Percentiles rank a stretch among this genome's conserved stretches.
Evolutionary conservation across 2,888 invertebrate genomes (phyloP).

Genomic region (Drosophila cracens): DNA sequence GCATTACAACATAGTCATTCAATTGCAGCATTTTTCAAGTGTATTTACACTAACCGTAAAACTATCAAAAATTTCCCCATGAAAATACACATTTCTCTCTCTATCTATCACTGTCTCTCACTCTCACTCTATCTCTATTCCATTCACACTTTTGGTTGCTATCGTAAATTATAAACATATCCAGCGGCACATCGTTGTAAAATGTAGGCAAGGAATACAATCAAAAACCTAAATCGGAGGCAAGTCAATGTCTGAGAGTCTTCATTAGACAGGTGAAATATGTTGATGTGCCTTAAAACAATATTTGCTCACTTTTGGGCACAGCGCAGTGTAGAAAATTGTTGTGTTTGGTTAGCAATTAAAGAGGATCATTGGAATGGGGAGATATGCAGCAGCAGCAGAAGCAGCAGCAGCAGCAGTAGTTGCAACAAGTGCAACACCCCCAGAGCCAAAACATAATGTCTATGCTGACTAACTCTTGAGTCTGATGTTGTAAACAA

Average conservation of each 20-base stretch:
- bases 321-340: constrained; percentile 38
- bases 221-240: constrained; percentile 19
- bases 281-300: constrained; percentile 76
- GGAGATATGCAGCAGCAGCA: background rate
- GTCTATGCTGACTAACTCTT: constrained; percentile 40
- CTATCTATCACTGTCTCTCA: constrained; percentile 18
- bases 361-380: constrained; percentile 31
- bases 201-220: constrained; percentile 50
- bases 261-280: constrained; percentile 69
- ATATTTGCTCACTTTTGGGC: constrained; percentile 65
- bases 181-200: constrained; percentile 69
- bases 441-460: constrained; percentile 33
- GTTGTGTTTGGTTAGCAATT: constrained; percentile 75
- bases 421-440: constrained; percentile 35
- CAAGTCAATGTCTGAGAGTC: constrained; percentile 32
- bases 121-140: background rate
- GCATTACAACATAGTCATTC: background rate
- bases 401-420: constrained; percentile 4
- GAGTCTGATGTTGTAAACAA: constrained; percentile 74
- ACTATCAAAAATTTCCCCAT: constrained; percentile 35
- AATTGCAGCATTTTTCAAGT: constrained; percentile 15
- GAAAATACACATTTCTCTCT: constrained; percentile 16
- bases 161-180: constrained; percentile 79
- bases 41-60: constrained; percentile 32
- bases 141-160: background rate